Evolutionary conservation across 2,888 invertebrate species (phyloP).

Genomic region (Crepidodera aurea): DNA sequence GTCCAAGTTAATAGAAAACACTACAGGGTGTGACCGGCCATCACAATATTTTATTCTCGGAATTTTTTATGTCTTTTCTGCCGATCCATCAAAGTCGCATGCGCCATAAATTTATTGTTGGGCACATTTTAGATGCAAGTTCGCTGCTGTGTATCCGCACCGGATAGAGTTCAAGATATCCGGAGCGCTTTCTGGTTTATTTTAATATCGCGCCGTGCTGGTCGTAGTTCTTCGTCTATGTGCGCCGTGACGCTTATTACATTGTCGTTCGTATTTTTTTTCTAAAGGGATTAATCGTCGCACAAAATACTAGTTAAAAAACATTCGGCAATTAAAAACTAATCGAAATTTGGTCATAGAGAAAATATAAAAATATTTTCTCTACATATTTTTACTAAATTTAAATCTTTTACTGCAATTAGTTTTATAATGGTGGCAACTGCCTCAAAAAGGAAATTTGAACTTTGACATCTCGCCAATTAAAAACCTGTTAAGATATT

Average conservation of each 20-base stretch:
- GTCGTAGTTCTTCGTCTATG: constrained; percentile 3
- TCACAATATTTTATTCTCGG: constrained; percentile 17
- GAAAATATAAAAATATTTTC: too few relatives aligned
- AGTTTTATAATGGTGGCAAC: too few relatives aligned
- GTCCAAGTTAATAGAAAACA: too few relatives aligned
- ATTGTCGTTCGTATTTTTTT: not conserved
- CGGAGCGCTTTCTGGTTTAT: constrained; percentile 28
- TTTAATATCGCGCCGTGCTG: constrained; percentile 23
- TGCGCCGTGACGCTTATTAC: not conserved
- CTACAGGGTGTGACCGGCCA: constrained; percentile 14
- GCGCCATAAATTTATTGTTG: constrained; percentile 28
- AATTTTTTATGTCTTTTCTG: constrained; percentile 10
- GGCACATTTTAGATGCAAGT: constrained; percentile 30
- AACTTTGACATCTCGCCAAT: too few relatives aligned
- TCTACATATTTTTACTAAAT: too few relatives aligned
- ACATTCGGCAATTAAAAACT: too few relatives aligned
- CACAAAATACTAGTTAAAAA: too few relatives aligned
- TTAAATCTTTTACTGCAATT: too few relatives aligned
- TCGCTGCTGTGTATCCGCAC: constrained; percentile 23
- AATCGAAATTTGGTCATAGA: too few relatives aligned
- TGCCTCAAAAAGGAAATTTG: too few relatives aligned
- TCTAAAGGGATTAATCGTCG: too few relatives aligned
- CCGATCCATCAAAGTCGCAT: constrained; percentile 29
- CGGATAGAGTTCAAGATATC: constrained; percentile 31
- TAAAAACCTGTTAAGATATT: too few relatives aligned